A percentile compares a stretch with the other conserved stretches of the same genome.
Conservation (phyloP, 2,113 vertebrate genomes). For the Galbula dea region DNA sequence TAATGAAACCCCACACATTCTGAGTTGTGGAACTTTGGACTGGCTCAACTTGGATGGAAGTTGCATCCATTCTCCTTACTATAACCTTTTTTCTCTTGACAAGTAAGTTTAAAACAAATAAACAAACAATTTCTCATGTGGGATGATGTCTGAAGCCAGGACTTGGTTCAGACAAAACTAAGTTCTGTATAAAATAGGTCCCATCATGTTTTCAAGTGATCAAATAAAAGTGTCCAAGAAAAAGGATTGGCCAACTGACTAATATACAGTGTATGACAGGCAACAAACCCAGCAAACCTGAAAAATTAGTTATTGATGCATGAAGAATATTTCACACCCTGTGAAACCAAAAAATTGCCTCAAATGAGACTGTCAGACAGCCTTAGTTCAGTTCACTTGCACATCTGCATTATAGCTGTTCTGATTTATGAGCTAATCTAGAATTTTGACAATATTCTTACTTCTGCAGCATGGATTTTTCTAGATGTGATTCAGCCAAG, state of each 20-base stretch:
- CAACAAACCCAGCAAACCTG: background rate
- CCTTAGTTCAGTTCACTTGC: background rate
- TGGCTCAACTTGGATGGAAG: conserved; percentile 76
- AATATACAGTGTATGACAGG: background rate
- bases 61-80: conserved; percentile 4
- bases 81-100: conserved; percentile 48
- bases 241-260: background rate
- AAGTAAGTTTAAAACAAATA: conserved; percentile 52
- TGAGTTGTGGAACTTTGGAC: conserved; percentile 70
- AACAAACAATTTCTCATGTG: background rate
- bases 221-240: background rate
- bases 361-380: background rate
- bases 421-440: background rate
- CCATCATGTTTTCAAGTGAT: background rate
- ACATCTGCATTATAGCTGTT: background rate
- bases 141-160: background rate
- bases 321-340: background rate
- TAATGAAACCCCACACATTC: conserved; percentile 63
- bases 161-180: background rate
- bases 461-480: background rate
- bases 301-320: background rate
- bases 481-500: background rate
- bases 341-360: background rate
- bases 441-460: background rate
- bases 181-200: background rate